phyloP scores from a whole-genome alignment of 2,113 vertebrate genomes.

The Sylvilagus bachmani region DNA sequence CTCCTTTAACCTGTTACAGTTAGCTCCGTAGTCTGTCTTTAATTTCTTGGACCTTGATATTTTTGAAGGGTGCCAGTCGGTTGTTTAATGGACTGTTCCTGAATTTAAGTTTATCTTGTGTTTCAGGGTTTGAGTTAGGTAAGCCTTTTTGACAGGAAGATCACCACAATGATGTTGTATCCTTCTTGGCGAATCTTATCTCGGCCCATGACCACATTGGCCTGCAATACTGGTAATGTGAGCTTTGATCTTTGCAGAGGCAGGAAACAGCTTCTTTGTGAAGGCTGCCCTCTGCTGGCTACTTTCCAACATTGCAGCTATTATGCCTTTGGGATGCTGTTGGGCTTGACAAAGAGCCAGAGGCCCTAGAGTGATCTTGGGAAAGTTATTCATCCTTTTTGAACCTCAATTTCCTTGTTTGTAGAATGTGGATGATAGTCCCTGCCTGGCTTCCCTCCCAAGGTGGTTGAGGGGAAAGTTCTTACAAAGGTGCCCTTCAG shows the following conservation, averaged over 20 bases:
- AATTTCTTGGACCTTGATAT: slow-evolving; percentile 11
- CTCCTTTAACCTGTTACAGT: neutral
- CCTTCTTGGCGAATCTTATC: neutral
- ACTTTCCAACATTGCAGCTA: neutral
- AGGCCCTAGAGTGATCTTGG: neutral
- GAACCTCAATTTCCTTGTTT: neutral
- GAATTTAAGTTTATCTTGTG: neutral
- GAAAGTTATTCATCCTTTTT: neutral
- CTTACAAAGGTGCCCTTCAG: neutral
- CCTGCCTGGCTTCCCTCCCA: neutral
- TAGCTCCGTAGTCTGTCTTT: neutral
- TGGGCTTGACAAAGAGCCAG: neutral
- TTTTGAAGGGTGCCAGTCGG: slow-evolving; percentile 20
- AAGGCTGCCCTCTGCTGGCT: slow-evolving; percentile 65
- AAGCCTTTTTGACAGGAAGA: neutral
- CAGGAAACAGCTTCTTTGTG: slow-evolving; percentile 17
- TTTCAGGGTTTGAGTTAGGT: neutral
- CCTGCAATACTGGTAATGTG: accelerated
- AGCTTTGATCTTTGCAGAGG: accelerated
- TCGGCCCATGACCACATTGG: accelerated
- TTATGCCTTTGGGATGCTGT: neutral
- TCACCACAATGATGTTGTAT: neutral
- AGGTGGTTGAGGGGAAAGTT: neutral
- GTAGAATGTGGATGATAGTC: neutral
- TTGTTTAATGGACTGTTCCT: neutral